A percentile compares a stretch with the other conserved stretches of the same genome.
Conservation (phyloP, 1,140 invertebrate genomes). For the Drosophila nebulosa region DNA sequence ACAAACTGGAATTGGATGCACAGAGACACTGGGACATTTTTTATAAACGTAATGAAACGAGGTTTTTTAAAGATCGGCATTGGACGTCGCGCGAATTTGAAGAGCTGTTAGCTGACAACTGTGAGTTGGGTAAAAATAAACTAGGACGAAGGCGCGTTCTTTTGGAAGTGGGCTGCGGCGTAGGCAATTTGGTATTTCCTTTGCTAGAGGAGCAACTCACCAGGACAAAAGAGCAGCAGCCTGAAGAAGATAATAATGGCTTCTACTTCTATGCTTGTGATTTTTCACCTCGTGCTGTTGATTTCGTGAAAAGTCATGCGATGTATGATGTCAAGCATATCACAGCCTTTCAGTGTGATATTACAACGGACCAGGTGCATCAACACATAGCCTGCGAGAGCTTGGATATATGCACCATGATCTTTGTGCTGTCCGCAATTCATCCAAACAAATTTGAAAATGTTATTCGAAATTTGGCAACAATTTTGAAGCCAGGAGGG, state of each 20-base stretch:
- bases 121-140: neutral
- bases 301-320: conserved; percentile 89
- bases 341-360: conserved; percentile 89
- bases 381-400: conserved; percentile 82
- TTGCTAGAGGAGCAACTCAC: conserved; percentile 89
- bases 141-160: conserved; percentile 82
- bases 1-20: conserved; percentile 92
- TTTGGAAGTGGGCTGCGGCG: conserved; percentile 96
- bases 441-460: conserved; percentile 90
- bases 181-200: conserved; percentile 98
- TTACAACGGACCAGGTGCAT: conserved; percentile 85
- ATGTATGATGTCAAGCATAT: conserved; percentile 82
- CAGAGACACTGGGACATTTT: conserved; percentile 98
- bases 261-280: conserved; percentile 94
- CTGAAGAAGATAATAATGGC: conserved; percentile 80
- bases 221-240: conserved; percentile 3
- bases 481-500: conserved; percentile 90
- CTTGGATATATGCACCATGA: conserved; percentile 93
- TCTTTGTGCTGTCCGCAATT: conserved; percentile 98
- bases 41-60: conserved; percentile 95
- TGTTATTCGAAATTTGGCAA: conserved; percentile 87
- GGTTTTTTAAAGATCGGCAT: conserved; percentile 98
- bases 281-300: conserved; percentile 94
- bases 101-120: conserved; percentile 86
- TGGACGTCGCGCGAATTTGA: conserved; percentile 98